Conservation (phyloP, 2,113 vertebrate genomes). For the Theristicus caerulescens region DNA sequence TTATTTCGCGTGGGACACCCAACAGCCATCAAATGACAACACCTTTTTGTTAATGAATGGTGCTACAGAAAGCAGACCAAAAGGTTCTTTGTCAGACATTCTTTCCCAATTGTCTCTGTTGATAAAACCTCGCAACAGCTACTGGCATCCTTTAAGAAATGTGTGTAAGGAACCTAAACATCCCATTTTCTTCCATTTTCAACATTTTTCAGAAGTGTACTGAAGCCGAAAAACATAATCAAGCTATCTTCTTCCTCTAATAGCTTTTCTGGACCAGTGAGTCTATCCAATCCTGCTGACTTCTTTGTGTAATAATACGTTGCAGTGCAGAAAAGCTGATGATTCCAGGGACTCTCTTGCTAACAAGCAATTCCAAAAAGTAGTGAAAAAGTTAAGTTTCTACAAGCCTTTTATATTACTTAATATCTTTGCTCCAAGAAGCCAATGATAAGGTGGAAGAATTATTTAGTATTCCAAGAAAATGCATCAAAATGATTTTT, state of each 20-base stretch:
- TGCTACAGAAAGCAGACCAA: neutral
- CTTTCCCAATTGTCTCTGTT: neutral
- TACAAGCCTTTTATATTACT: neutral
- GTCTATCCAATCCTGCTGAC: neutral
- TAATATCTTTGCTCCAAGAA: neutral
- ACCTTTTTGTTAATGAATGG: fast-evolving
- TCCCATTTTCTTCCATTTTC: neutral
- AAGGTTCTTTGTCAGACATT: neutral
- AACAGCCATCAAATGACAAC: neutral
- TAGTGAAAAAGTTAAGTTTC: neutral
- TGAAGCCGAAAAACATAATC: neutral
- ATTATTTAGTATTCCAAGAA: neutral
- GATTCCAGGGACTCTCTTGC: neutral
- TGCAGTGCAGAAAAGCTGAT: neutral
- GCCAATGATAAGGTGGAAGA: neutral
- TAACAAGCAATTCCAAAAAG: neutral
- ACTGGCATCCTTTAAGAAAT: neutral
- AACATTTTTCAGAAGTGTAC: neutral
- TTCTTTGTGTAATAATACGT: neutral
- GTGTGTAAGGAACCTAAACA: neutral
- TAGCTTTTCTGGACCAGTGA: conserved; percentile 9
- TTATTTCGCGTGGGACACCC: neutral
- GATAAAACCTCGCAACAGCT: neutral
- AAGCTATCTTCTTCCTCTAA: neutral
- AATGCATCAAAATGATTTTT: neutral